A percentile compares a stretch with the other conserved stretches of the same genome.
Conservation (phyloP, 2,113 vertebrate species). For the Vulpes lagopus region DNA sequence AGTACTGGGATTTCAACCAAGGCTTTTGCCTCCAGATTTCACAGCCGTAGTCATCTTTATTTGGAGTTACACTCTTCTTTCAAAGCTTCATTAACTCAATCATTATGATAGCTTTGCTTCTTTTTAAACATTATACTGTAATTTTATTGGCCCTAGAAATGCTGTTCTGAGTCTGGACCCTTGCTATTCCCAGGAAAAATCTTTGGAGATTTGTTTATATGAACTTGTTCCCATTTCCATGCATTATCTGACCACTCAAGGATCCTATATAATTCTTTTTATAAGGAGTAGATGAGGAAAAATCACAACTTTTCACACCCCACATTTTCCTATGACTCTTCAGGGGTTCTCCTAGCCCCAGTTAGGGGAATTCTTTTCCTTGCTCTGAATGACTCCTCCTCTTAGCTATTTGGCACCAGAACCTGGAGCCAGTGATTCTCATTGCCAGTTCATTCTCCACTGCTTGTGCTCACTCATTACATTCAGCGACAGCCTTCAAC, state of each 20-base stretch:
- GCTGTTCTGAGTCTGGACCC: background rate
- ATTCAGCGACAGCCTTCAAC: background rate
- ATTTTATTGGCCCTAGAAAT: background rate
- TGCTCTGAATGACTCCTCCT: too few species aligned
- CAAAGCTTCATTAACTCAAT: background rate
- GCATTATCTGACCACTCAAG: background rate
- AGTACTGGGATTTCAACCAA: background rate
- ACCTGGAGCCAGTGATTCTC: background rate
- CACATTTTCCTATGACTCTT: background rate
- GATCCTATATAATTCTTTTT: background rate
- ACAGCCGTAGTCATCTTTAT: background rate
- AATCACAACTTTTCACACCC: background rate
- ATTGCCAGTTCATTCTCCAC: background rate
- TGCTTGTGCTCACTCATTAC: background rate
- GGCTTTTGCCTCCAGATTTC: background rate
- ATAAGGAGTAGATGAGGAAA: background rate
- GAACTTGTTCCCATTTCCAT: background rate
- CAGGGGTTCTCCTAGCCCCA: too few species aligned
- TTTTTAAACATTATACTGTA: background rate
- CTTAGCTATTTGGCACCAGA: background rate
- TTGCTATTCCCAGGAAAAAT: background rate
- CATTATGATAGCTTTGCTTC: background rate
- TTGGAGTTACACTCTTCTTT: background rate
- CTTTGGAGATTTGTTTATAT: background rate
- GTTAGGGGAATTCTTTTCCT: background rate